Evolutionary conservation across 2,113 vertebrate genomes (phyloP).

Genomic region (Thomomys bottae): DNA sequence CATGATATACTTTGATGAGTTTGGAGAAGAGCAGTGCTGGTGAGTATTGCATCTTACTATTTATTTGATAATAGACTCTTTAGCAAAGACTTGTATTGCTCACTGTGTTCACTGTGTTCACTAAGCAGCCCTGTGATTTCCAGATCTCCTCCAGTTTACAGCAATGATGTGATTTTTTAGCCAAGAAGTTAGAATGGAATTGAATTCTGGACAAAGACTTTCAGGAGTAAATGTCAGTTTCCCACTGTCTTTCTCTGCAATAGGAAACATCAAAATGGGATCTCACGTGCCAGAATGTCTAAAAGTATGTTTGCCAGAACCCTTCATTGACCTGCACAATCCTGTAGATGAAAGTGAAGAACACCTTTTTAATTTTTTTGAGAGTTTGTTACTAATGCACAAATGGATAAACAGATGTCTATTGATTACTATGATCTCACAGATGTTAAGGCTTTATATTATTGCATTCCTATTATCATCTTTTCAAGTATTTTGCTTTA

Average conservation of each 20-base stretch:
- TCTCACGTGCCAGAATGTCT: neutral
- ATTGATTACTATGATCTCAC: neutral
- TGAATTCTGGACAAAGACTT: neutral
- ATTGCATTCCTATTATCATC: neutral
- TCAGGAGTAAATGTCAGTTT: neutral
- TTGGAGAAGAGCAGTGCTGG: slow-evolving; percentile 2
- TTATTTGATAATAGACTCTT: neutral
- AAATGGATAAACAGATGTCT: neutral
- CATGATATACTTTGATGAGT: neutral
- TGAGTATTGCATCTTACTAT: neutral
- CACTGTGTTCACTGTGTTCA: neutral
- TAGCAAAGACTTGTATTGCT: neutral
- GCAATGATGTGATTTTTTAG: neutral
- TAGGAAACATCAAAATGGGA: neutral
- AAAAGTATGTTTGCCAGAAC: neutral
- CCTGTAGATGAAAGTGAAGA: neutral
- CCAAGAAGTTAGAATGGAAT: neutral
- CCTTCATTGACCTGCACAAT: neutral
- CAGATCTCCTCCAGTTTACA: neutral
- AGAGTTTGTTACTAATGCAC: neutral
- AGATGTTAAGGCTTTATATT: neutral
- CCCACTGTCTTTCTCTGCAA: neutral
- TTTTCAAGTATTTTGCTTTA: neutral
- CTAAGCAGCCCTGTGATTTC: neutral
- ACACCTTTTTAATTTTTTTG: neutral